phyloP scores from a whole-genome alignment of 1,140 invertebrate species.

The Pentalonia nigronervosa region DNA sequence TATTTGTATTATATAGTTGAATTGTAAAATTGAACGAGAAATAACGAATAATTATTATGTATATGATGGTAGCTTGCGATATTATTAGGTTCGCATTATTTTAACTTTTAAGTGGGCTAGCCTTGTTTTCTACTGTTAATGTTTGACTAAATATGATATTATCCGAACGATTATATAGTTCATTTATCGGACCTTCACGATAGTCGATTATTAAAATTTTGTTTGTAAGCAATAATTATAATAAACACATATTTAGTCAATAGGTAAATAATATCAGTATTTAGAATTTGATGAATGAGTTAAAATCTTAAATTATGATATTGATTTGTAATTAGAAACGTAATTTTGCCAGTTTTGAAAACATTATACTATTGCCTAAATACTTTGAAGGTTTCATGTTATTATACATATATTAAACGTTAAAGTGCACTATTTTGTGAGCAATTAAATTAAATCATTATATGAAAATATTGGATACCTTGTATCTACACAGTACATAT shows the following conservation, averaged over 20 bases:
- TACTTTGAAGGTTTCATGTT: not conserved
- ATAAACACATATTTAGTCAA: too few species aligned
- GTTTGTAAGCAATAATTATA: too few species aligned
- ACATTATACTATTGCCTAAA: not conserved
- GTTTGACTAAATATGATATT: not conserved
- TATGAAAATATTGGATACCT: not conserved
- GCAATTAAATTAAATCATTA: slow-evolving; percentile 2
- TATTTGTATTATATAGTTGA: not conserved
- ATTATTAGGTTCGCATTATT: not conserved
- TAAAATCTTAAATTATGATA: not conserved
- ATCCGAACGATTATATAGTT: not conserved
- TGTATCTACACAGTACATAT: not conserved
- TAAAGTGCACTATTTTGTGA: not conserved
- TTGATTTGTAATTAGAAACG: not conserved
- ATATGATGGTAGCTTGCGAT: not conserved
- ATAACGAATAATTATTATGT: slow-evolving; percentile 10
- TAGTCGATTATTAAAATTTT: not conserved
- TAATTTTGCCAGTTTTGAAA: not conserved
- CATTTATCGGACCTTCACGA: not conserved
- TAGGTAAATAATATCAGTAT: not conserved
- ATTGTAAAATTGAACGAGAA: not conserved
- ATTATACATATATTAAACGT: not conserved
- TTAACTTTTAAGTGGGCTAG: not conserved
- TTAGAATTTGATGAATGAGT: not conserved
- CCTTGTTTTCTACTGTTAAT: not conserved